Evolutionary conservation across 2,113 vertebrate genomes (phyloP), one percentile per base, ranked within the genome.

Genomic region (Oncorhynchus masou): DNA sequence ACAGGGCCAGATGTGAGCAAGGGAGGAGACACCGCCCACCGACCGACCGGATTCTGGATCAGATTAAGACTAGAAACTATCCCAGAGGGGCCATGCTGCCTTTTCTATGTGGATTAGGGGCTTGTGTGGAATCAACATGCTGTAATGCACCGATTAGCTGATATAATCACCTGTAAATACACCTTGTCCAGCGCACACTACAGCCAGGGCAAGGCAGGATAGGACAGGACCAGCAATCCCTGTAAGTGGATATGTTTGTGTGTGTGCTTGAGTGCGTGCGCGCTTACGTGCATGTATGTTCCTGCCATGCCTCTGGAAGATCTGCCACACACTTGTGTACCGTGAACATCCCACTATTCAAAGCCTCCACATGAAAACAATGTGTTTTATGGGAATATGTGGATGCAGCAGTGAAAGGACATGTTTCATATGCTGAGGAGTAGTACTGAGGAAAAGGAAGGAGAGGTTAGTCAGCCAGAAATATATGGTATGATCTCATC

Each of bases 161-260:
- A 90, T 45, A 29, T 95, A 95, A 96, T 95, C 93, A 88, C 91
- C 94, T 94, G 93, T 95, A 94, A 95, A 94, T 89, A 94, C 93
- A 90, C 84, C 92, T 91, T 86, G 82, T 79, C 76, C 71, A 19
- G 24, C 77, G 82, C 71, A 82, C 76, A 70, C 51, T 78, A 24
- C 74, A 77, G 34, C 51, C 45, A 27, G 64, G 73, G 5, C 69
- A 25, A 62, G 9, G 8, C 2, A 45, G 39, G 73, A 8, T 65
- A 39, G 39, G 2, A 11, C 69, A 45, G 59, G 59, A 54, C 51
- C 51, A 54, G 51, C 51, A 54, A 15, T 54, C 16, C 51, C 15
- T 54, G 51, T 16, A 54, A 54, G 3, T 54, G 51, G 1, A 5
- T 54, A 15, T 45, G 39, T 54, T 3, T 54, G 49, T 13, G 49